Evolutionary conservation across 2,888 invertebrate genomes (phyloP).

Genomic region (Drosophila differens): DNA sequence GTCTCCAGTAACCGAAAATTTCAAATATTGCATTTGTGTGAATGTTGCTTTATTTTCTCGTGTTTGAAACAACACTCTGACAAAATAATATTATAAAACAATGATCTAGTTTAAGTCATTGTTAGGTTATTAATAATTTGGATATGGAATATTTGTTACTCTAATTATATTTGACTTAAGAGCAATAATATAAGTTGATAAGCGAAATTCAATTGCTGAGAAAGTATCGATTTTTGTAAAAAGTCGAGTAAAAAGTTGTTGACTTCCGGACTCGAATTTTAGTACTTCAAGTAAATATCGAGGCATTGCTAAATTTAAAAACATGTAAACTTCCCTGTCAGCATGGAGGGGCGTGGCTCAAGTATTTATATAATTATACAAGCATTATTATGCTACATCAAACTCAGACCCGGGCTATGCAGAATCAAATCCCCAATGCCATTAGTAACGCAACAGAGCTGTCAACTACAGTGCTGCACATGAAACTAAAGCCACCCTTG

Average conservation of each 20-base stretch:
- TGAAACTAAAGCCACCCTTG: slow-evolving; percentile 55
- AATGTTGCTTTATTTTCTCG: background rate
- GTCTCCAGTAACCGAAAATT: background rate
- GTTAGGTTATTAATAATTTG: background rate
- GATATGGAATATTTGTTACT: background rate
- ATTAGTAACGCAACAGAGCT: slow-evolving; percentile 62
- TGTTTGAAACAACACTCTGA: background rate
- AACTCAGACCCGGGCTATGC: slow-evolving; percentile 31
- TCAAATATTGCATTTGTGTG: background rate
- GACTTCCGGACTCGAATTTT: background rate
- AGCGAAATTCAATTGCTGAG: background rate
- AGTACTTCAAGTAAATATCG: background rate
- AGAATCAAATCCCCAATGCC: slow-evolving; percentile 62
- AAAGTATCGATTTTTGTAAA: background rate
- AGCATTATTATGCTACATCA: slow-evolving; percentile 58
- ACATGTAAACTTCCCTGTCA: background rate
- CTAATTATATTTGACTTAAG: background rate
- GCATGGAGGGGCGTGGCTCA: slow-evolving; percentile 8
- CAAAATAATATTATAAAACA: background rate
- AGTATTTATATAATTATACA: slow-evolving; percentile 56
- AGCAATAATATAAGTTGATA: background rate
- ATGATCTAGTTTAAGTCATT: background rate
- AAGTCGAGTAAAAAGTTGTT: background rate
- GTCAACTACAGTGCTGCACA: slow-evolving; percentile 62
- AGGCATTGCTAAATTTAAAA: background rate